Conservation (phyloP, 2,797 vertebrate species). For the Falco biarmicus region DNA sequence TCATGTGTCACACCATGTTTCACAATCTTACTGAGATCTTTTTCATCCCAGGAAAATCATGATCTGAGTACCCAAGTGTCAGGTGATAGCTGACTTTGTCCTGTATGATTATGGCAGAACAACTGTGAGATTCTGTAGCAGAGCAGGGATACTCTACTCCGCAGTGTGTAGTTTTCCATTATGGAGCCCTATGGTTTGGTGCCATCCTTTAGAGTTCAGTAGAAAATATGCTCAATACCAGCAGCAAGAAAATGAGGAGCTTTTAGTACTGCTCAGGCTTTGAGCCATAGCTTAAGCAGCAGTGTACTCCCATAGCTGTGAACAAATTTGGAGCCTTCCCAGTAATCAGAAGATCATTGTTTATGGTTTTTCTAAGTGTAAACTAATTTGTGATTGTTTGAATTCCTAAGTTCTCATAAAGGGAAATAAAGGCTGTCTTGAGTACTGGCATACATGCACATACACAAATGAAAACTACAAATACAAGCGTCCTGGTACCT, state of each 20-base stretch:
- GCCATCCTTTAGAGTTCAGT: background rate
- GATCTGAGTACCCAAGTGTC: background rate
- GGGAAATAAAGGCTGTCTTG: background rate
- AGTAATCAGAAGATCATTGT: background rate
- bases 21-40: background rate
- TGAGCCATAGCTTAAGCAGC: background rate
- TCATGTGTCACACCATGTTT: background rate
- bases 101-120: background rate
- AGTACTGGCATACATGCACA: background rate
- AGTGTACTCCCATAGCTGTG: background rate
- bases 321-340: background rate
- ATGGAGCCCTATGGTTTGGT: background rate
- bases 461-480: background rate
- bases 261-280: background rate
- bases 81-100: background rate
- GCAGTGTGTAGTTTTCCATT: background rate
- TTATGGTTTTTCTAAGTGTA: background rate
- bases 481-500: background rate
- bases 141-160: background rate
- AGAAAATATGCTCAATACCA: background rate
- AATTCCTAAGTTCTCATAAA: background rate
- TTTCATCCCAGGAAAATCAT: background rate
- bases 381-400: background rate
- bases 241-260: background rate
- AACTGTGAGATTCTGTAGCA: background rate